phyloP scores from a whole-genome alignment of 2,797 vertebrate genomes.

The Helarctos malayanus region DNA sequence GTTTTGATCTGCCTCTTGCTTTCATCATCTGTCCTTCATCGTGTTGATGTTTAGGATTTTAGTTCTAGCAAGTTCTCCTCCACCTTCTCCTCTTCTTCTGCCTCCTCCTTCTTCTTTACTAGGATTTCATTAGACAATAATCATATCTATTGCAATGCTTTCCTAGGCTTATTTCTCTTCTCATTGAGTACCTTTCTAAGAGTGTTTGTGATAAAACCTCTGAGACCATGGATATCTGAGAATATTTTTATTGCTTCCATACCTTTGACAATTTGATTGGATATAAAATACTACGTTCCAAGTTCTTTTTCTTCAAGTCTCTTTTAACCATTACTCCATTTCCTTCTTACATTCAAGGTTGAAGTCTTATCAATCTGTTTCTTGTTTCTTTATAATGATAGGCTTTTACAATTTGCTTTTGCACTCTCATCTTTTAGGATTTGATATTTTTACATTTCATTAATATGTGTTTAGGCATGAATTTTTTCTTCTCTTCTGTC shows the following conservation, averaged over 20 bases:
- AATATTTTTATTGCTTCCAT: neutral
- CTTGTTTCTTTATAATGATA: neutral
- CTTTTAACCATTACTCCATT: neutral
- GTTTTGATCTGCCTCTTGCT: neutral
- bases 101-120: neutral
- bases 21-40: neutral
- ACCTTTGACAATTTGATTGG: neutral
- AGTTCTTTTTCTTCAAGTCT: neutral
- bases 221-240: neutral
- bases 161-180: neutral
- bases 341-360: neutral
- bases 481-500: neutral
- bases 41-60: neutral
- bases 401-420: neutral
- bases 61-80: neutral
- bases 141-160: neutral
- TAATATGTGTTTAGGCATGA: neutral
- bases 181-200: neutral
- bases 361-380: neutral
- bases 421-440: neutral
- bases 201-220: neutral
- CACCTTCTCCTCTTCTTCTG: neutral
- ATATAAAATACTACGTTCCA: neutral
- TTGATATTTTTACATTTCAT: neutral
- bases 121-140: neutral